Percentiles rank a stretch among this genome's conserved stretches.
Evolutionary conservation across 2,888 invertebrate genomes (phyloP).

Genomic region (Lithophane ornitopus): DNA sequence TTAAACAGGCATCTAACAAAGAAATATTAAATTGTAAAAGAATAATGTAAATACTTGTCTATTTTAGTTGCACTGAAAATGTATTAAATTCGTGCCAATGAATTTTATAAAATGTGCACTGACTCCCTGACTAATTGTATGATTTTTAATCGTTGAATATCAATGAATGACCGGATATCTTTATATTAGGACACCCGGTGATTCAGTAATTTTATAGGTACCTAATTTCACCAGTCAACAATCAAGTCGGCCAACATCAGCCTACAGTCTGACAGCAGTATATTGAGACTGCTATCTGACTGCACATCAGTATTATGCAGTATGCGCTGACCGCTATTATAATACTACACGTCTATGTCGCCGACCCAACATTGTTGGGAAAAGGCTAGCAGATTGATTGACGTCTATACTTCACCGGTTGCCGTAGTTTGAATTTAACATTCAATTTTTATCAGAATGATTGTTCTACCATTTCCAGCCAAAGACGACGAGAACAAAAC

Average conservation of each 20-base stretch:
- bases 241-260: neutral
- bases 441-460: neutral
- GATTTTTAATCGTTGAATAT: neutral
- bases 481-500: slow-evolving; percentile 89
- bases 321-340: neutral
- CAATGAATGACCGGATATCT: neutral
- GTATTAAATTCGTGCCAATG: neutral
- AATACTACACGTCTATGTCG: neutral
- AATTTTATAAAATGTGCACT: neutral
- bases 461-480: slow-evolving; percentile 67
- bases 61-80: neutral
- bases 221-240: neutral
- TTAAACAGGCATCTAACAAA: neutral
- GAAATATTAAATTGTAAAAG: neutral
- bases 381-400: too few species aligned
- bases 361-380: too few species aligned
- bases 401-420: neutral
- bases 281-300: neutral
- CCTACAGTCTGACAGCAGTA: neutral
- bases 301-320: too few species aligned
- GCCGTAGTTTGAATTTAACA: neutral
- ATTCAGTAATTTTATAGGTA: neutral
- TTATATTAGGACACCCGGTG: neutral
- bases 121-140: neutral
- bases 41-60: neutral